Percentiles rank a stretch among this genome's conserved stretches.
Conservation (phyloP, 1,140 invertebrate species). For the Spodoptera frugiperda region DNA sequence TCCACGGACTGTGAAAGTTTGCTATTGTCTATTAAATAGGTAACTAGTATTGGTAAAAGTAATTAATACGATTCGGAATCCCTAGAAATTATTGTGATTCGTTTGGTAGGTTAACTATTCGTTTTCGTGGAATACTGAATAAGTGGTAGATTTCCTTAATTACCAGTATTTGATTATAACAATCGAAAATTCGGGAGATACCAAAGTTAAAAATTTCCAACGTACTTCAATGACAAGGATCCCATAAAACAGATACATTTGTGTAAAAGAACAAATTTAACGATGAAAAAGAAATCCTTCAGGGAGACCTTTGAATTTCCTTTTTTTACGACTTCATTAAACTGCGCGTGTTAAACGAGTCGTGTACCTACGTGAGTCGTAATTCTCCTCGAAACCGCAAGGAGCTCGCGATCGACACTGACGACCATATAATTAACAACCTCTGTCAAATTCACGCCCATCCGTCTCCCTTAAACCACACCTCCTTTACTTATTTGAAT, state of each 20-base stretch:
- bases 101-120: not conserved
- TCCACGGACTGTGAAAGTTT: not conserved
- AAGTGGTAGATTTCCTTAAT: too few relatives aligned
- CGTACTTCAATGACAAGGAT: too few relatives aligned
- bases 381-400: constrained; percentile 62
- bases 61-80: constrained; percentile 1
- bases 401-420: constrained; percentile 52
- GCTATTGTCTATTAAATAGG: constrained; percentile 5
- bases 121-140: not conserved
- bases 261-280: constrained; percentile 19
- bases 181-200: too few relatives aligned
- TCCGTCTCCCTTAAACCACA: constrained; percentile 58
- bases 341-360: constrained; percentile 61
- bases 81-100: not conserved
- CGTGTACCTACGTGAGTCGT: constrained; percentile 50
- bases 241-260: not conserved
- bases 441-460: constrained; percentile 79
- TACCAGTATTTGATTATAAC: too few relatives aligned
- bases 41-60: not conserved
- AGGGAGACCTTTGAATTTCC: constrained; percentile 52
- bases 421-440: constrained; percentile 79
- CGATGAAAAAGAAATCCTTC: constrained; percentile 29
- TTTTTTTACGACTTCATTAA: constrained; percentile 64
- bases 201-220: too few relatives aligned
- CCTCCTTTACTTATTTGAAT: constrained; percentile 44